Percentiles rank a stretch among this genome's conserved stretches.
phyloP scores from a whole-genome alignment of 2,888 invertebrate genomes.

The Dichetophora obliterata region DNA sequence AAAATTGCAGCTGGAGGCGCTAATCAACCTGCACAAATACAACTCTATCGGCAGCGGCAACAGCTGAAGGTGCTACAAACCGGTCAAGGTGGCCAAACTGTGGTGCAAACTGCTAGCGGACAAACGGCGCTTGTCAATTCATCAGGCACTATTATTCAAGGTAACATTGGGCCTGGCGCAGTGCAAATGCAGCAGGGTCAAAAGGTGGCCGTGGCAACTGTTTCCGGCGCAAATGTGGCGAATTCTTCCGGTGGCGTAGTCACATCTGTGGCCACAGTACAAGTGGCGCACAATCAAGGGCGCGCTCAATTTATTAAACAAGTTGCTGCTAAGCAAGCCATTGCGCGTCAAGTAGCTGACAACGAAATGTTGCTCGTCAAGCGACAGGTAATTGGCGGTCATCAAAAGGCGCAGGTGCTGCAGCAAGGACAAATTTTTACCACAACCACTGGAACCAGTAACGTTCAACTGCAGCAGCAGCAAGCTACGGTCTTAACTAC shows the following conservation, averaged over 20 bases:
- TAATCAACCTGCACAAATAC: constrained; percentile 65
- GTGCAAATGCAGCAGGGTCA: constrained; percentile 68
- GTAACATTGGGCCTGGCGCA: constrained; percentile 61
- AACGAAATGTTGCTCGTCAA: constrained; percentile 74
- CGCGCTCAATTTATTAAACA: constrained; percentile 69
- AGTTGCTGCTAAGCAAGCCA: constrained; percentile 68
- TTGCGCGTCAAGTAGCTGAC: constrained; percentile 72
- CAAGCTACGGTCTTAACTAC: constrained; percentile 55
- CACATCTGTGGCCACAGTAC: constrained; percentile 70
- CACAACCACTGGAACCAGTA: constrained; percentile 63
- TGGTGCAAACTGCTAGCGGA: constrained; percentile 65
- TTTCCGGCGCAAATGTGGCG: constrained; percentile 59
- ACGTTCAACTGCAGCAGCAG: constrained; percentile 66
- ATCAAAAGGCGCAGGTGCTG: constrained; percentile 69
- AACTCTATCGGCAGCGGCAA: constrained; percentile 67
- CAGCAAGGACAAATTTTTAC: constrained; percentile 74
- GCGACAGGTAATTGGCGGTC: constrained; percentile 69
- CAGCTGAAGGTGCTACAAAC: constrained; percentile 66
- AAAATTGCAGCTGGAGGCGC: constrained; percentile 55
- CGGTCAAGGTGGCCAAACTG: constrained; percentile 56
- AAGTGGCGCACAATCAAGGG: constrained; percentile 70
- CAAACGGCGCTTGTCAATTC: constrained; percentile 64
- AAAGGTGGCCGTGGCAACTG: constrained; percentile 67
- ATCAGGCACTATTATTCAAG: constrained; percentile 67
- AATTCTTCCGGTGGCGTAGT: constrained; percentile 60